Evolutionary conservation across 2,797 vertebrate species (phyloP).

Genomic region (Petrocephalus sullivani): DNA sequence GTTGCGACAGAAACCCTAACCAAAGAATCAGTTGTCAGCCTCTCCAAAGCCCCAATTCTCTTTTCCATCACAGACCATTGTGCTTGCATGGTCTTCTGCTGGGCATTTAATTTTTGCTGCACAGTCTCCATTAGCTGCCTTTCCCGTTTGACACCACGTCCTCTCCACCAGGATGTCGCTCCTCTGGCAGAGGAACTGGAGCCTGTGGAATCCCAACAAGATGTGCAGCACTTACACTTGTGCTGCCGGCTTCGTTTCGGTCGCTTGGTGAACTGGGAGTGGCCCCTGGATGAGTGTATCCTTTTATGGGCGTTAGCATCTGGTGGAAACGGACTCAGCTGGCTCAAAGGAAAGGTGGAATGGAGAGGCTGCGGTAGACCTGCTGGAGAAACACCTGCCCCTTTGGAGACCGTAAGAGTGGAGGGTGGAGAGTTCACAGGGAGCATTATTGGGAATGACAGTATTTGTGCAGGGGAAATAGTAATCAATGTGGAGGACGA

Average conservation of each 20-base stretch:
- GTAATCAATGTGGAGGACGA: background rate
- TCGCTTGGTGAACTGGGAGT: slow-evolving; percentile 22
- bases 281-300: slow-evolving; percentile 23
- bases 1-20: background rate
- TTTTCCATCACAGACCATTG: slow-evolving; percentile 40
- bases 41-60: slow-evolving; percentile 37
- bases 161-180: slow-evolving; percentile 1
- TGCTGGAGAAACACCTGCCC: slow-evolving; percentile 20
- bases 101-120: slow-evolving; percentile 38
- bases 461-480: slow-evolving; percentile 23
- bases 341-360: background rate
- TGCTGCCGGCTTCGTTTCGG: slow-evolving; percentile 13
- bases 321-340: background rate
- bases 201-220: slow-evolving; percentile 34
- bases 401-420: slow-evolving; percentile 15
- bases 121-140: slow-evolving; percentile 33
- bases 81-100: slow-evolving; percentile 36
- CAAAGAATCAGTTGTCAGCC: slow-evolving; percentile 6
- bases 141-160: background rate
- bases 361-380: slow-evolving; percentile 28
- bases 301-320: slow-evolving; percentile 27
- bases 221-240: slow-evolving; percentile 23
- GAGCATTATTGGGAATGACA: slow-evolving; percentile 38
- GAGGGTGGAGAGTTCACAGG: slow-evolving; percentile 37
- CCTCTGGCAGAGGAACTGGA: slow-evolving; percentile 20